Evolutionary conservation across 1,140 invertebrate genomes (phyloP), one percentile per base, ranked within the genome.

Genomic region (Drosophila insularis): DNA sequence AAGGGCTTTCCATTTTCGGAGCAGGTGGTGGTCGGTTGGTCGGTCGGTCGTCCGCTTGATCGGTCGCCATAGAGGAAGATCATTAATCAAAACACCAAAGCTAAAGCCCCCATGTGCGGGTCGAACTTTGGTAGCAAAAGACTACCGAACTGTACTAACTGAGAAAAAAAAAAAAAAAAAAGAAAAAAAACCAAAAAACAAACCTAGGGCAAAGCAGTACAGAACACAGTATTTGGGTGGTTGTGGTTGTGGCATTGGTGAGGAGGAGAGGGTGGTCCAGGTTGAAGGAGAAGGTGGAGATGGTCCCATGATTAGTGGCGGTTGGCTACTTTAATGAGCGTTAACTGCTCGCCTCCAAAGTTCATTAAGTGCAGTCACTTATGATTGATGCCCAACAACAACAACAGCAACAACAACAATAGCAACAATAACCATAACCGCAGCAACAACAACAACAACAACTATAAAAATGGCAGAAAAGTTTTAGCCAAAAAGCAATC

Each of bases 321-420:
- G 71, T 73, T 81, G 79, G 84, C 82, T 80, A 84, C 84, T 89
- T 87, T 87, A 87, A 87, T 87, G 84, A 87, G 84, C 84, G 82
- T 89, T 87, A 87, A 89, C 82, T 89, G 84, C 84, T 74, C 58
- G 85, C 80, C 84, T 72, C 65, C 72, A 78, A 86, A 87, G 84
- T 89, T 87, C 84, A 87, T 87, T 87, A 87, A 79, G 80, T 89
- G 76, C 84, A 89, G 71, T 78, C 70, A 68, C 50, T 65, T 59
- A 68, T 89, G 82, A 87, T 82, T 87, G 82, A 87, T 87, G 76
- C 72, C 71, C 71, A 55, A 68, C 43, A 76, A 86, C 78, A 63
- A 53, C 65, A 78, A 81, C 75, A 63, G 68, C 87, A 75, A 87
- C 84, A 85, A 70, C 73, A 70, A 76, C 54, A 37, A 54, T 70